These are phyloP conservation scores for Spondyliosoma cantharus DNA, from an alignment of 2,797 vertebrate genomes.

Conservation along the genomic window DNA sequence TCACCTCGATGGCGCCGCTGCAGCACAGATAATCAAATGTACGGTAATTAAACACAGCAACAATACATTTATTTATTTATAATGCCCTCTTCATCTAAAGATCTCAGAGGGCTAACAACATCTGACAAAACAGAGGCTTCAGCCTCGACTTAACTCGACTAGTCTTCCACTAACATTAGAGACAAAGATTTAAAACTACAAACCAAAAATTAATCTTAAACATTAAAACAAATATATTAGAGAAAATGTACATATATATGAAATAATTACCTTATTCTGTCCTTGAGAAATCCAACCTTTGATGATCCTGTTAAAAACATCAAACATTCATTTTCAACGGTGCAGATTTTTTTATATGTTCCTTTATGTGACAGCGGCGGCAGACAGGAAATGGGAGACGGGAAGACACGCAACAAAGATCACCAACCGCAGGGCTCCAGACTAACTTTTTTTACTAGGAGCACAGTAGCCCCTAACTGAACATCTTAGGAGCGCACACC, in stretches of 20 bases:
- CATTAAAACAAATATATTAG: neutral
- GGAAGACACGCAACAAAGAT: neutral
- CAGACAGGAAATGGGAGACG: neutral
- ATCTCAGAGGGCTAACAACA: too few relatives aligned
- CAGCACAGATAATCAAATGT: neutral
- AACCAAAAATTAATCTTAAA: neutral
- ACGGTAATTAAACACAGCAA: neutral
- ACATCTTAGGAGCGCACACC: too few relatives aligned
- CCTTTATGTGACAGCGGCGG: too few relatives aligned
- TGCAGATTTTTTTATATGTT: neutral
- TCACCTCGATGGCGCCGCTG: conserved; percentile 51
- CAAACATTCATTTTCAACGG: neutral
- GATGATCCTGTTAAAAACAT: conserved; percentile 74
- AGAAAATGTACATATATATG: neutral
- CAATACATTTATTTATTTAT: too few relatives aligned
- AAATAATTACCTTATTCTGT: conserved; percentile 72
- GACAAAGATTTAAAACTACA: neutral
- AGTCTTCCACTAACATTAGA: neutral
- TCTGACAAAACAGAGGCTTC: too few relatives aligned
- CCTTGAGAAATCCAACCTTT: conserved; percentile 77
- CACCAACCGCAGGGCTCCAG: too few relatives aligned
- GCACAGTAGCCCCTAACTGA: too few relatives aligned
- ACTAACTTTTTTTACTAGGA: too few relatives aligned
- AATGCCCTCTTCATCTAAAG: too few relatives aligned
- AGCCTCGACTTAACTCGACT: neutral